Percentiles rank a stretch among this genome's conserved stretches.
Evolutionary conservation across 2,113 vertebrate species (phyloP).

Genomic region (Marmota flaviventris): DNA sequence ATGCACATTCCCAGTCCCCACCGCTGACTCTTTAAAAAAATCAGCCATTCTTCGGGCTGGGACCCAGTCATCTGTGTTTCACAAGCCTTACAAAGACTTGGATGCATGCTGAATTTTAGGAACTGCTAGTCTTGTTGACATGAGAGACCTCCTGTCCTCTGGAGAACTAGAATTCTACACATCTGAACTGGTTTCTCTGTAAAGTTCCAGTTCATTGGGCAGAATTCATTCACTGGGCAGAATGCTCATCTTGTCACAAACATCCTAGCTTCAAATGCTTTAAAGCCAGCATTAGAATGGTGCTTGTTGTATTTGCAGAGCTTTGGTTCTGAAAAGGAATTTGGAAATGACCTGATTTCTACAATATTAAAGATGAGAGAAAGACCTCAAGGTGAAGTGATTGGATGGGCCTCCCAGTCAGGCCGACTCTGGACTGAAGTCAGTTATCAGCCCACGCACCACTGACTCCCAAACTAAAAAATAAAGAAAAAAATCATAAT

Average conservation of each 20-base stretch:
- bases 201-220: not conserved
- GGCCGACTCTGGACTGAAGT: not conserved
- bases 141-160: not conserved
- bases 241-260: not conserved
- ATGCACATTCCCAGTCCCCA: not conserved
- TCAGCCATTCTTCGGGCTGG: not conserved
- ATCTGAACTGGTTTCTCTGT: not conserved
- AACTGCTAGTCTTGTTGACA: not conserved
- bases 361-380: slow-evolving; percentile 15
- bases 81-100: not conserved
- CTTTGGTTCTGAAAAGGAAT: slow-evolving; percentile 7
- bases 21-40: not conserved
- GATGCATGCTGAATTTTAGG: not conserved
- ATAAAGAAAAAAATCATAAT: slow-evolving; percentile 26
- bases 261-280: not conserved
- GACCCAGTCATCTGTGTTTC: not conserved
- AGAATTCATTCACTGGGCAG: not conserved
- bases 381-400: not conserved
- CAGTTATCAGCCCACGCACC: not conserved
- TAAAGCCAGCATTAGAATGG: not conserved
- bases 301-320: not conserved
- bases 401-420: not conserved
- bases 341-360: not conserved
- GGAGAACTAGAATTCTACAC: not conserved
- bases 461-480: not conserved